These are phyloP conservation scores for Euproctis similis DNA, from an alignment of 2,888 invertebrate genomes.

Conservation along the genomic window DNA sequence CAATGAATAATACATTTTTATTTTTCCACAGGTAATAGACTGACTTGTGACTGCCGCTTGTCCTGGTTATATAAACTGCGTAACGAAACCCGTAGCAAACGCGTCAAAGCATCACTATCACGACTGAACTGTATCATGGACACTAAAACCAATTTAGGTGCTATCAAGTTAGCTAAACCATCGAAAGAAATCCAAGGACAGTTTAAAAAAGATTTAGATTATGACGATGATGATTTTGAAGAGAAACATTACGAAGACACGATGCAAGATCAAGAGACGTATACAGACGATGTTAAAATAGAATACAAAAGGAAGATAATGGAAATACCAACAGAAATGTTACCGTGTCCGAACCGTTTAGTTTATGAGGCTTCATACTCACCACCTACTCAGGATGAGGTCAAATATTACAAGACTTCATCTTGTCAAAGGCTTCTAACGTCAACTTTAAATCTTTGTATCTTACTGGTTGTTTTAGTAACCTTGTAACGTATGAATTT, in stretches of 20 bases:
- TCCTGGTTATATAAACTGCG: constrained; percentile 85
- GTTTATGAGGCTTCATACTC: constrained; percentile 54
- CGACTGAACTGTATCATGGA: constrained; percentile 82
- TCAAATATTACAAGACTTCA: constrained; percentile 60
- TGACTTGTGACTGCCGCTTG: constrained; percentile 87
- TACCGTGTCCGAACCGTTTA: constrained; percentile 57
- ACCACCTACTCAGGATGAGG: constrained; percentile 65
- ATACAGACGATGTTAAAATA: constrained; percentile 39
- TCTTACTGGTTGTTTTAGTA: constrained; percentile 24
- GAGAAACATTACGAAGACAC: constrained; percentile 56
- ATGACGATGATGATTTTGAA: constrained; percentile 49
- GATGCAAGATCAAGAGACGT: constrained; percentile 60
- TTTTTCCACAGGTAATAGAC: constrained; percentile 82
- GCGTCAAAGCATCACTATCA: constrained; percentile 79
- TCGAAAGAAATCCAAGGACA: constrained; percentile 26
- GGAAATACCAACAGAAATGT: constrained; percentile 53
- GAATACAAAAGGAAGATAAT: constrained; percentile 53
- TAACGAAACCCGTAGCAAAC: constrained; percentile 83
- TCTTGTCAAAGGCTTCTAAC: constrained; percentile 27
- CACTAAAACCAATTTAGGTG: constrained; percentile 35
- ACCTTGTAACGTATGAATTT: constrained; percentile 37
- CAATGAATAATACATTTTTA: not conserved
- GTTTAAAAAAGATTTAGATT: constrained; percentile 38
- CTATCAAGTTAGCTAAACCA: constrained; percentile 35
- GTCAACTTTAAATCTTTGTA: constrained; percentile 23